Evolutionary conservation across 2,888 invertebrate genomes (phyloP), one percentile per base, ranked within the genome.

Genomic region (Rhingia rostrata): DNA sequence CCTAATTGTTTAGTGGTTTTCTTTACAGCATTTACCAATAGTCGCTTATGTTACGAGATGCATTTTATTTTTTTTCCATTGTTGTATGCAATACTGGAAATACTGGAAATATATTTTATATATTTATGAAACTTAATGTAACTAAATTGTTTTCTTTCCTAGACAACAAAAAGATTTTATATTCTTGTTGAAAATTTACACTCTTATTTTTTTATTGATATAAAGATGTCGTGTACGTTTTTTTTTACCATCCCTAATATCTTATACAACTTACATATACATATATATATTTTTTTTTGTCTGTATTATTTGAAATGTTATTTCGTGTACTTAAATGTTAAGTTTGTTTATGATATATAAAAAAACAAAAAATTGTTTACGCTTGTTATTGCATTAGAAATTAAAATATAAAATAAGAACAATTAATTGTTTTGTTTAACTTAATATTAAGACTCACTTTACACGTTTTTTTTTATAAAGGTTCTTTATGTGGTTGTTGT

Each of bases 71-170:
- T 10, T 58, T 37, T 63, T 61, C 37, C 9, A 39, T 43, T 61
- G 30, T 33, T 63, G 58, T 47, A 66, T 30, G 47, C 67, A 64
- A 60, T 80, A 37, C 30, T 64, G 64, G 47, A 60, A 53, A 80
- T 80, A 74, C 69, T 70, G 80, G 75, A 80, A 80, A 80, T 70
- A 77, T 74, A 64, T 61, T 39, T 56, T 58, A 67, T 63, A 22
- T 69, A 58, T 63, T 63, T 73, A 53, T 64, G 7, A 75, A 61
- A 67, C 30, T 66, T 60, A 70, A 51, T 61, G 37, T 51, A 35
- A 1, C 30, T 80, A 79, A 54, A 80, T 51, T 80, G 53, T 67
- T 67, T 61, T 69, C 73, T 61, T 83, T 67, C 82, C 82, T 83
- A 83, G 72, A 72, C 45, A 64, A 77, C n/a, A 47, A 47, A 47